These are phyloP conservation scores for Sebastes umbrosus DNA, from an alignment of 2,797 vertebrate species.

Conservation along the genomic window DNA sequence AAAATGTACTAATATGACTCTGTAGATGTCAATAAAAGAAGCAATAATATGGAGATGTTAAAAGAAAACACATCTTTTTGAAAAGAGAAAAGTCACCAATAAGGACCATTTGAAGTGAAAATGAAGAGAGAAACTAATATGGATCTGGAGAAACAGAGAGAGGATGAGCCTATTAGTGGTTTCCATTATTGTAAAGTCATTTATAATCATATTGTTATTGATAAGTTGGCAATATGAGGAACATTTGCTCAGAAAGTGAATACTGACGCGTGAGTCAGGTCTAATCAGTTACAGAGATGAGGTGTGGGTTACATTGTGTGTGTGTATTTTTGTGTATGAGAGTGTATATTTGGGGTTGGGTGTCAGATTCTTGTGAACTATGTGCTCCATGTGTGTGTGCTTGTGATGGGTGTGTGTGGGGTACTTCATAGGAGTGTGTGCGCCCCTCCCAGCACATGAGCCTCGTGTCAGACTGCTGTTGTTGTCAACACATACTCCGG, in stretches of 20 bases:
- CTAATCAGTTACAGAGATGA: not conserved
- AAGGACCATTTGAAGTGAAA: not conserved
- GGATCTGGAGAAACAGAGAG: not conserved
- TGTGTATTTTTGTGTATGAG: not conserved
- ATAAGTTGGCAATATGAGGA: not conserved
- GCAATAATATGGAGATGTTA: not conserved
- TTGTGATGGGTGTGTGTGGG: constrained; percentile 18
- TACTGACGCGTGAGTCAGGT: not conserved
- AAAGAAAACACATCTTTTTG: not conserved
- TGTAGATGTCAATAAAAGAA: not conserved
- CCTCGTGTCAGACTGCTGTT: constrained; percentile 65
- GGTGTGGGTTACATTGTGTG: not conserved
- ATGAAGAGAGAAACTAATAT: not conserved
- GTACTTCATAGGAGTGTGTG: constrained; percentile 19
- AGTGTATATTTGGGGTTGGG: constrained; percentile 16
- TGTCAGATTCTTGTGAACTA: constrained; percentile 23
- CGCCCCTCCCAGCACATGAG: constrained; percentile 24
- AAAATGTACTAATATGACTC: not conserved
- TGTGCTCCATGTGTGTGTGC: constrained; percentile 3
- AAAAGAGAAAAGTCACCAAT: not conserved
- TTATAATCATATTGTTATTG: not conserved
- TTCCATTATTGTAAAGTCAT: not conserved
- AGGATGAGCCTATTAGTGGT: not conserved
- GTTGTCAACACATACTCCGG: constrained; percentile 74
- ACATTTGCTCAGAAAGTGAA: not conserved